These are phyloP conservation scores for Disparrhopalites patrizii DNA, from an alignment of 2,888 invertebrate genomes.

Conservation along the genomic window DNA sequence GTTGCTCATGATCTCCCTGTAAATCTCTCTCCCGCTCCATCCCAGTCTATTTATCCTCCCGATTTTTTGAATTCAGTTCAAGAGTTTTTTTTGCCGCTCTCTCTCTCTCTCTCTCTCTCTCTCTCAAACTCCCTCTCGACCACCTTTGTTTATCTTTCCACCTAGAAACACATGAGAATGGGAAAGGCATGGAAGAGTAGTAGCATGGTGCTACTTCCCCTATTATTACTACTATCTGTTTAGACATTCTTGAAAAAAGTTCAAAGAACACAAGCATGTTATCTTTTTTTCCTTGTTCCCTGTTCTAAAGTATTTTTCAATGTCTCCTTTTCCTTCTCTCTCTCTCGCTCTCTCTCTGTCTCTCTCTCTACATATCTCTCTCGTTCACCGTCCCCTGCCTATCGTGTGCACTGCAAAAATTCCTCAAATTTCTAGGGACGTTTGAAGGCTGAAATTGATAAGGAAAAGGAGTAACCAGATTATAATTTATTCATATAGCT, in stretches of 20 bases:
- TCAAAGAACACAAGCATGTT: no score
- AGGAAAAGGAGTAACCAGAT: constrained; percentile 6
- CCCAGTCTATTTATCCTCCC: not conserved
- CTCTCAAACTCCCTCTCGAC: not conserved
- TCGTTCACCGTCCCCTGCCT: no score
- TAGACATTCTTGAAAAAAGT: not conserved
- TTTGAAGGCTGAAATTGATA: constrained; percentile 3
- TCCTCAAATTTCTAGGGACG: not conserved
- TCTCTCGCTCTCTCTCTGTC: no score
- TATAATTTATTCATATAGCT: constrained; percentile 11
- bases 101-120: not conserved
- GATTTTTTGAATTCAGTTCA: no score
- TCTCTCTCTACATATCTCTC: no score
- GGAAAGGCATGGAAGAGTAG: no score
- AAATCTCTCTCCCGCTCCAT: not conserved
- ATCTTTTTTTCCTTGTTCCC: no score
- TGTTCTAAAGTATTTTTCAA: no score
- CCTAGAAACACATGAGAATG: no score
- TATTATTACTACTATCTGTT: not conserved
- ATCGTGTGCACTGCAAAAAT: constrained; percentile 5
- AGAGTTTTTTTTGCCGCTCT: no score
- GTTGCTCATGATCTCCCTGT: not conserved
- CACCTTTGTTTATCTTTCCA: constrained; percentile 8
- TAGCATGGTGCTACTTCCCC: not conserved
- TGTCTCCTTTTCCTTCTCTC: no score